Base-by-base conservation (phyloP, 2,888 invertebrate genomes). In the Tenthredo mesomela region DNA sequence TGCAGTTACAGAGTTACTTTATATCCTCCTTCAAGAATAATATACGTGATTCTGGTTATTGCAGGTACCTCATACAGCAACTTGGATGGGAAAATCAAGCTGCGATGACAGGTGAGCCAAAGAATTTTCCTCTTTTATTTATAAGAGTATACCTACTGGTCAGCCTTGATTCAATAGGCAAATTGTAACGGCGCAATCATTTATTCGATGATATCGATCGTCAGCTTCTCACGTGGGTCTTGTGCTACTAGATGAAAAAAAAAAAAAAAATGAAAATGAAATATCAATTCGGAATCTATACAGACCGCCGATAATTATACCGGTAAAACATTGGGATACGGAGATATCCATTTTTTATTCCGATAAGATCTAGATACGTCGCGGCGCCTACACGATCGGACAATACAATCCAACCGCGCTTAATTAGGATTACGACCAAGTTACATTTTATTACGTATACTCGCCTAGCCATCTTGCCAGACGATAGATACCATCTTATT, bases 1-100 rank as follows among this genome's bases (percentile, higher is more conserved):
- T 47, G 47, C n/a, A 10, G 54, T 54, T 77, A n/a, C 77, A 77
- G 40, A 4, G n/a, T 7, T 29, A 61, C 15, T 80, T 80, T 61
- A 80, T 58, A 37, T 7, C 80, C 21, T 21, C 37, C 61, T 61
- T 25, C 25, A 9, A 54, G 54, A 80, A 61, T 61, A 40, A 80
- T 40, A 40, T 80, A 43, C 58, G 12, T 80, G 40, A 40, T 84
- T 61, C 12, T 82, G 18, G 10, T 86, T 84, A 50, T 90, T 90
- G 70, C 89, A 93, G 93, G 71, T 94, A 93, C 92, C 95, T 97
- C 95, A 94, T 96, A 84, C 95, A 96, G 86, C 94, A 95, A 84
- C 92, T 96, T 90, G 94, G 94, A 37, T 94, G 96, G 87, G 90
- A 94, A 2, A 94, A 95, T 18, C 89, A 93, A 29, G 94, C 94